phyloP scores from a whole-genome alignment of 1,140 invertebrate species.

The Papilio glaucus region DNA sequence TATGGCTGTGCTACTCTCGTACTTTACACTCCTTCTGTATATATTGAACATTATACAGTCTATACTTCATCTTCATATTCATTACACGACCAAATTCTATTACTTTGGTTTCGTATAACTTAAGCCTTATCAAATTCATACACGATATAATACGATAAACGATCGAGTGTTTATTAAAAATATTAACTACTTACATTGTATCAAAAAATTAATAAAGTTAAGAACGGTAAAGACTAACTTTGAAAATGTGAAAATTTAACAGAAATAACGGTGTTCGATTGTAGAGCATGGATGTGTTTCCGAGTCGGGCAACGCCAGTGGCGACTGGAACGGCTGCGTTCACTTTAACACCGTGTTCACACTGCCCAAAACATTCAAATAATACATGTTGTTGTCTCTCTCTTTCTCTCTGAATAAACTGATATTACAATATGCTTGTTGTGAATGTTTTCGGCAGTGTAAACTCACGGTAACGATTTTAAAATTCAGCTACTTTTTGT shows the following conservation, averaged over 20 bases:
- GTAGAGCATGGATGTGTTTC: slow-evolving; percentile 22
- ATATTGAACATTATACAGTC: slow-evolving; percentile 49
- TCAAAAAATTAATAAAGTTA: not conserved
- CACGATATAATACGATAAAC: slow-evolving; percentile 10
- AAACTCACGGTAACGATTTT: too few species aligned
- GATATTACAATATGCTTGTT: too few species aligned
- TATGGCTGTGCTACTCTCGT: slow-evolving; percentile 43
- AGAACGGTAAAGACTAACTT: slow-evolving; percentile 9
- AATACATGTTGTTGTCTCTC: too few species aligned
- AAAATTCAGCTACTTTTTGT: not conserved
- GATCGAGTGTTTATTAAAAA: slow-evolving; percentile 10
- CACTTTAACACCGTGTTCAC: too few species aligned
- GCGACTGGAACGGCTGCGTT: slow-evolving; percentile 10
- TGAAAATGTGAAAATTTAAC: slow-evolving; percentile 10
- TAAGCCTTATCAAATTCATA: slow-evolving; percentile 5
- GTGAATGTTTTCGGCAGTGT: too few species aligned
- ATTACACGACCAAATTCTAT: slow-evolving; percentile 62
- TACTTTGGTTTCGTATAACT: slow-evolving; percentile 56
- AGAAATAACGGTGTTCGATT: slow-evolving; percentile 18
- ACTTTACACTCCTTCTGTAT: slow-evolving; percentile 41
- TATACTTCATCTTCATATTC: slow-evolving; percentile 44
- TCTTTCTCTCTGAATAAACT: too few species aligned
- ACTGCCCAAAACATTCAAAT: too few species aligned
- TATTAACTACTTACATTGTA: not conserved
- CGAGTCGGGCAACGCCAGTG: not conserved